Evolutionary conservation across 1,140 invertebrate genomes (phyloP), one percentile per base, ranked within the genome.

Genomic region (Drosophila kanapiae): DNA sequence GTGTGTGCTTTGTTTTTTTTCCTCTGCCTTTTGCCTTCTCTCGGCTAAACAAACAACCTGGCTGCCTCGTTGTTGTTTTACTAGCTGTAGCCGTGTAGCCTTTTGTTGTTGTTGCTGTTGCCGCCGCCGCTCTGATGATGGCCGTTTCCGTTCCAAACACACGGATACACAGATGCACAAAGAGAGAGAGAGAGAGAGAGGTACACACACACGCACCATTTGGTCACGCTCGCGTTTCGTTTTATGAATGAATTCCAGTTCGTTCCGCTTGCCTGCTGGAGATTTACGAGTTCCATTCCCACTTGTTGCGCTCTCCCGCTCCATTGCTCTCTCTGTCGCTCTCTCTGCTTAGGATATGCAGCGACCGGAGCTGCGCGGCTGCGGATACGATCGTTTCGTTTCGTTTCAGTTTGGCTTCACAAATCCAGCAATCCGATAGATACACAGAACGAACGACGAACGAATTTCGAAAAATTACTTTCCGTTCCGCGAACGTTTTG

Each of bases 371-470:
- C 51, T 37, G 51, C 51, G 45, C 49, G 63, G 40, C 82, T 70
- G 67, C 75, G 77, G 75, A 82, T 60, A 54, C 82, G 85, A 88
- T 88, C 91, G 91, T 87, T 92, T 92, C 91, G 91, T 87, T 92
- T 92, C 91, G 91, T 91, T 91, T 91, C 85, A 91, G 90, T 91
- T 88, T 88, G 84, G 75, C 83, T 86, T 86, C 71, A 86, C 83
- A 80, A 86, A 86, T 88, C 85, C 85, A 87, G 80, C 84, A 78
- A 92, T 90, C 84, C 91, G 80, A 92, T 91, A 92, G 91, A 92
- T 91, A 91, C 91, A 92, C 82, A 92, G 83, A 87, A 77, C 80
- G 58, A 69, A 58, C 68, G 63, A 86, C 47, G 65, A 67, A 79
- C 63, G 77, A 84, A 87, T 54, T 54, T 64, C 54, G 33, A 60